Percentiles rank a stretch among this genome's conserved stretches.
phyloP scores from a whole-genome alignment of 1,140 invertebrate species.

The Agrypnia vestita region DNA sequence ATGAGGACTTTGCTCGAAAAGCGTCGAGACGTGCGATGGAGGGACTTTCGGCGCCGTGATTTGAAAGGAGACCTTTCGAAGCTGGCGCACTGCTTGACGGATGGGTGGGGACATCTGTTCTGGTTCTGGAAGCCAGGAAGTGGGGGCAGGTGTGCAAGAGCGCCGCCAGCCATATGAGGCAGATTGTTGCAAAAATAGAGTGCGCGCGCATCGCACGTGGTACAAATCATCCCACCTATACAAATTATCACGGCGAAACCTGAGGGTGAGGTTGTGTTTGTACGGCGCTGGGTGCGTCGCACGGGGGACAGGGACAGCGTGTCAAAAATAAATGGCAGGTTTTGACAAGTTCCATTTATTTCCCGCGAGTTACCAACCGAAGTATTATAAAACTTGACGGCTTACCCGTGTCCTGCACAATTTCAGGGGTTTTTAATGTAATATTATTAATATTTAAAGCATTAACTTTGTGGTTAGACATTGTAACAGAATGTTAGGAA shows the following conservation, averaged over 20 bases:
- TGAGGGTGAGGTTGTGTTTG: background rate
- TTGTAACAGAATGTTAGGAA: no score
- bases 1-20: no score
- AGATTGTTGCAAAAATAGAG: conserved; percentile 44
- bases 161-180: conserved; percentile 18
- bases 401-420: no score
- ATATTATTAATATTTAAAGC: no score
- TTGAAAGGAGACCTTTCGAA: no score
- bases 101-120: background rate
- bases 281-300: background rate
- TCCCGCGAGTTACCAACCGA: no score
- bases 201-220: conserved; percentile 30
- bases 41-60: no score
- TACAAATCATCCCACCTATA: conserved; percentile 30
- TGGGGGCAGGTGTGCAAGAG: conserved; percentile 27
- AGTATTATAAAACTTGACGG: no score
- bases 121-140: conserved; percentile 7
- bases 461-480: no score
- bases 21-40: no score
- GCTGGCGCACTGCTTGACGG: background rate
- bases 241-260: background rate
- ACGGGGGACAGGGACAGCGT: background rate
- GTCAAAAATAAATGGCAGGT: conserved; percentile 28
- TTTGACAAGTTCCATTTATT: background rate
- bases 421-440: no score